Conservation (phyloP, 35 echinoderm and acorn worm genomes). For the Apostichopus japonicus region DNA sequence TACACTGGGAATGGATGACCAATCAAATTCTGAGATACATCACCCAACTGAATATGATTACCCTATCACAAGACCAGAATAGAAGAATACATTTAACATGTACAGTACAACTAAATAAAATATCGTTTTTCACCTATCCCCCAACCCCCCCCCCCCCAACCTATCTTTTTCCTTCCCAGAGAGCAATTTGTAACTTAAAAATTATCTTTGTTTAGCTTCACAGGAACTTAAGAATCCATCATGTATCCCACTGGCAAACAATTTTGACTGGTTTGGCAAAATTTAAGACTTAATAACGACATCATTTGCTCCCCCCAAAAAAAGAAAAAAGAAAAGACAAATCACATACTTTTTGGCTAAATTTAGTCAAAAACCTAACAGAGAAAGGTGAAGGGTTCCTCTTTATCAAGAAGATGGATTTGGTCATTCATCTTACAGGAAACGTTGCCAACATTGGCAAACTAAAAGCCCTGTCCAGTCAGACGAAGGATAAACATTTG, state of each 20-base stretch:
- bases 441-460: not conserved
- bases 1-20: too few relatives aligned
- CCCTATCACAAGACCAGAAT: too few relatives aligned
- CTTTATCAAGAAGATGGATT: not conserved
- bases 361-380: not conserved
- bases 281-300: not conserved
- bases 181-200: not conserved
- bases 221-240: not conserved
- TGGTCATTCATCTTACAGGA: not conserved
- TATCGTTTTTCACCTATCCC: too few relatives aligned
- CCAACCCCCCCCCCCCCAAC: not conserved
- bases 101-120: too few relatives aligned
- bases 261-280: slow-evolving; percentile 4
- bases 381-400: not conserved
- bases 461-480: slow-evolving; percentile 9
- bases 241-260: not conserved
- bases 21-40: too few relatives aligned
- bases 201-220: not conserved
- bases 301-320: not conserved
- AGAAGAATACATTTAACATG: too few relatives aligned
- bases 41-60: too few relatives aligned
- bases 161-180: not conserved
- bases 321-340: not conserved
- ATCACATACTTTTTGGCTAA: not conserved
- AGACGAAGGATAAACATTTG: slow-evolving; percentile 9